phyloP scores from a whole-genome alignment of 2,888 invertebrate species.

The Ormyrus labotus region DNA sequence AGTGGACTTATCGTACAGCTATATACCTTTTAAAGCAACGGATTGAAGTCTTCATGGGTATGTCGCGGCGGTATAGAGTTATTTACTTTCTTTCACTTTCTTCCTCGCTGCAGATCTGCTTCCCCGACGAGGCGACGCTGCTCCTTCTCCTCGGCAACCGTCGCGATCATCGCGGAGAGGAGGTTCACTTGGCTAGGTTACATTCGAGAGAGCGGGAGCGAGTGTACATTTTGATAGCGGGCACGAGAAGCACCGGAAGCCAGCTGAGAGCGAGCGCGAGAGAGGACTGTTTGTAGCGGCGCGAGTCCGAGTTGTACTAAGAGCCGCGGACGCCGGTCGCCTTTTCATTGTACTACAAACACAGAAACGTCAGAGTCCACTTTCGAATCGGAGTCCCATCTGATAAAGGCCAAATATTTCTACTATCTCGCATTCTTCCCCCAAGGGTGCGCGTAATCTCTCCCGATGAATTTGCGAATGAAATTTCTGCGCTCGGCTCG shows the following conservation, averaged over 20 bases:
- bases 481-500: too few relatives aligned
- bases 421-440: slow-evolving; percentile 25
- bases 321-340: not conserved
- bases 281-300: slow-evolving; percentile 6
- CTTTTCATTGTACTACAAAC: slow-evolving; percentile 5
- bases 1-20: not conserved
- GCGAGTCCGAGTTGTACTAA: not conserved
- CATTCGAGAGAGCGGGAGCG: too few relatives aligned
- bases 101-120: too few relatives aligned
- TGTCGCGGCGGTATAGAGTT: not conserved
- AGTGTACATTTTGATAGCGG: too few relatives aligned
- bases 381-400: slow-evolving; percentile 18
- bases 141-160: not conserved
- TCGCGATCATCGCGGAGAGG: not conserved
- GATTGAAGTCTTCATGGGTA: slow-evolving; percentile 30
- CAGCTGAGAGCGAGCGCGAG: not conserved
- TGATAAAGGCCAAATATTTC: slow-evolving; percentile 48
- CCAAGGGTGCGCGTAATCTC: slow-evolving; percentile 24
- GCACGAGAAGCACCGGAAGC: not conserved
- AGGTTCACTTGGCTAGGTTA: too few relatives aligned
- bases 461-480: not conserved
- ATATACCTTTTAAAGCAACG: slow-evolving; percentile 15
- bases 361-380: slow-evolving; percentile 2
- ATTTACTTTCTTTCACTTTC: not conserved
- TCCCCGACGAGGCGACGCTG: not conserved